phyloP scores from a whole-genome alignment of 2,797 vertebrate genomes.

The Gadopsis bispinosus region DNA sequence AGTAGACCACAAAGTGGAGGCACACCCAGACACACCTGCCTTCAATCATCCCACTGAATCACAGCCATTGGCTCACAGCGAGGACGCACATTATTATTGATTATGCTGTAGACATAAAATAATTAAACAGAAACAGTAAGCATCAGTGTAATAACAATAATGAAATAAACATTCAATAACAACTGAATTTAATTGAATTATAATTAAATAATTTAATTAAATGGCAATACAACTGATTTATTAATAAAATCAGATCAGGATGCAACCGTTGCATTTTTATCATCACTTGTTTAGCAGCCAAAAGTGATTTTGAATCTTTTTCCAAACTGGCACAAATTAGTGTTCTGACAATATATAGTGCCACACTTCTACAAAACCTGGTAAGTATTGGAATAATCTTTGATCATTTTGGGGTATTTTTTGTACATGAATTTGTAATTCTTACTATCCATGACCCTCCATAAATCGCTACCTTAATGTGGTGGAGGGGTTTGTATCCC shows the following conservation, averaged over 20 bases:
- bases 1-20: not conserved
- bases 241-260: constrained; percentile 19
- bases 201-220: constrained; percentile 30
- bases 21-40: not conserved
- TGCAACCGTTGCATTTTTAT: not conserved
- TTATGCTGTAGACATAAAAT: constrained; percentile 29
- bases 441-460: no score
- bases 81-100: not conserved
- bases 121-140: constrained; percentile 23
- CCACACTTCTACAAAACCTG: not conserved
- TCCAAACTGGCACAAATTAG: not conserved
- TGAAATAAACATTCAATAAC: constrained; percentile 31
- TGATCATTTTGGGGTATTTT: not conserved
- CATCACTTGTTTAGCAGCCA: no score
- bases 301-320: not conserved
- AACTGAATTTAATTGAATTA: constrained; percentile 13
- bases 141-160: constrained; percentile 29
- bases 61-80: not conserved
- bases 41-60: not conserved
- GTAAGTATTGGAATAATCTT: not conserved
- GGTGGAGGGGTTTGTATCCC: no score
- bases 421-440: no score
- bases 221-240: constrained; percentile 16
- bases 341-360: not conserved
- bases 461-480: no score